phyloP scores from a whole-genome alignment of 2,113 vertebrate genomes.

The Haemorhous mexicanus region DNA sequence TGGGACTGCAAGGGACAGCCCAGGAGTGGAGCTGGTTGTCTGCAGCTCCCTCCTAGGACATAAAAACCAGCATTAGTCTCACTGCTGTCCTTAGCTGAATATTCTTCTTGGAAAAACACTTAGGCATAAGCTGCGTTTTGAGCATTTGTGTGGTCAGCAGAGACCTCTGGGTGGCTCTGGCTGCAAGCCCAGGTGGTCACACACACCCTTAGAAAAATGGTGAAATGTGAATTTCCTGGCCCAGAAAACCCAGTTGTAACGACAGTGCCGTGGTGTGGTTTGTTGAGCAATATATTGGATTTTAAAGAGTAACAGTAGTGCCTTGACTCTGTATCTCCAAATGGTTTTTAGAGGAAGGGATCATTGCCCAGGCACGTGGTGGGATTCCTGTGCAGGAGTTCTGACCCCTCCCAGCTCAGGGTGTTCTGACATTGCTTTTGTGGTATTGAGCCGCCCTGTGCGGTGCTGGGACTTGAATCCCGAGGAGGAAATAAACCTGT shows the following conservation, averaged over 20 bases:
- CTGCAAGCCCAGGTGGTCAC: rapidly evolving
- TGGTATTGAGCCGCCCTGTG: rapidly evolving
- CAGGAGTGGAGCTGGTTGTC: neutral
- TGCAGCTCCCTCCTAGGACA: neutral
- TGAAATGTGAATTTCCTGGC: neutral
- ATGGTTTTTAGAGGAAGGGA: neutral
- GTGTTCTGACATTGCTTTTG: neutral
- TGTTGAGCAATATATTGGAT: neutral
- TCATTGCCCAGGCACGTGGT: neutral
- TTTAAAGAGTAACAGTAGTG: neutral
- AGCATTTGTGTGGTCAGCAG: neutral
- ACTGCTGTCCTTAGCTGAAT: neutral
- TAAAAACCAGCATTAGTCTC: neutral
- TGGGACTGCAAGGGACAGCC: neutral
- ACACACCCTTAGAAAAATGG: neutral
- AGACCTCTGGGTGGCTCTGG: neutral
- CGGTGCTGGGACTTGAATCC: neutral
- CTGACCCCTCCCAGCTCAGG: neutral
- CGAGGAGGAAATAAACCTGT: neutral
- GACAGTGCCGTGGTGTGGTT: rapidly evolving
- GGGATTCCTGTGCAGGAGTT: neutral
- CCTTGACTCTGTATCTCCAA: neutral
- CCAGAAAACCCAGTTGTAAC: rapidly evolving
- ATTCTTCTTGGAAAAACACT: neutral
- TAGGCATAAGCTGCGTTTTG: neutral